Evolutionary conservation across 2,113 vertebrate genomes (phyloP).

Genomic region (Girardinichthys multiradiatus): DNA sequence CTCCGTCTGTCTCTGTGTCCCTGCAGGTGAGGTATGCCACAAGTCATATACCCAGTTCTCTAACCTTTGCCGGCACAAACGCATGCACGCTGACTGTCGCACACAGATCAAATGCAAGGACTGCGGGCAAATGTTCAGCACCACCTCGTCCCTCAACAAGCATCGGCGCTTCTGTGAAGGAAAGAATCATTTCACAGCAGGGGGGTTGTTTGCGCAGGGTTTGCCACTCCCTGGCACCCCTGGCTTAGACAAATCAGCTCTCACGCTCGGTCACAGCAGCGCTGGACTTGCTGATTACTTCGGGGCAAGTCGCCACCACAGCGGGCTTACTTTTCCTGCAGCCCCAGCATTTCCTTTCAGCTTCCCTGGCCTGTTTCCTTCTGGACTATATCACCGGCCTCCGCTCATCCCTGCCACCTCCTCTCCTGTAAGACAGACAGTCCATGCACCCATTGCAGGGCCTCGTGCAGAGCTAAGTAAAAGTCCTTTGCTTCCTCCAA

Average conservation of each 20-base stretch:
- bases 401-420: conserved; percentile 90
- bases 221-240: conserved; percentile 93
- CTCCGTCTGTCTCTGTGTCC: conserved; percentile 64
- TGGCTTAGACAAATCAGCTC: conserved; percentile 93
- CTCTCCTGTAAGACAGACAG: conserved; percentile 87
- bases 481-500: conserved; percentile 91
- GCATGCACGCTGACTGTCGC: conserved; percentile 99
- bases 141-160: conserved; percentile 99
- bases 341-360: conserved; percentile 97
- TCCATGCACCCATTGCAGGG: conserved; percentile 74
- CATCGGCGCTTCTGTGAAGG: conserved; percentile 99
- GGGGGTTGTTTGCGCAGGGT: conserved; percentile 96
- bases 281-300: conserved; percentile 98
- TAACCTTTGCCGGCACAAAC: conserved; percentile 99
- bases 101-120: conserved; percentile 99
- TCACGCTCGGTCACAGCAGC: conserved; percentile 93
- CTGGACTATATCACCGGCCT: conserved; percentile 97
- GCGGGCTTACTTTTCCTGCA: conserved; percentile 96
- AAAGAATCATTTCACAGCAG: conserved; percentile 97
- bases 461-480: conserved; percentile 88
- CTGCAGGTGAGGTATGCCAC: conserved; percentile 98
- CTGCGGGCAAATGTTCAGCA: conserved; percentile 99
- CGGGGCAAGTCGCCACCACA: conserved; percentile 94
- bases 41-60: conserved; percentile 99
- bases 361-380: conserved; percentile 97